Evolutionary conservation across 1,140 invertebrate genomes (phyloP), one percentile per base, ranked within the genome.

Genomic region (Penaeus chinensis): DNA sequence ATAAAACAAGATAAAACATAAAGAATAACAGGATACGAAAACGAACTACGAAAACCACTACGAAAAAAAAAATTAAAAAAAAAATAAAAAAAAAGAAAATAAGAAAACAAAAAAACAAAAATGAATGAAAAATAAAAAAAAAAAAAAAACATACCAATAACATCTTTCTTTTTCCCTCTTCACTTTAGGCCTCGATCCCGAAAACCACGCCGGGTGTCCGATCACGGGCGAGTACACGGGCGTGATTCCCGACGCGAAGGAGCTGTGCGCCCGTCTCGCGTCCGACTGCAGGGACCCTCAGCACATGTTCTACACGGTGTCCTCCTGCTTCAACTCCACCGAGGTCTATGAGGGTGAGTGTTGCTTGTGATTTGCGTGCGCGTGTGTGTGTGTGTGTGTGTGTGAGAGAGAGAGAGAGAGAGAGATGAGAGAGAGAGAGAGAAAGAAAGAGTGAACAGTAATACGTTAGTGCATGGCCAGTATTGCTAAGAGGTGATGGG

Each of bases 261-360:
- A 90, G 42, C 92, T 95, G 89, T 96, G 95, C 92, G 95, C 95
- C 24, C 95, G 95, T 91, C 92, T 96, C 62, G 94, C 94, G 89
- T 95, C 95, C 60, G 95, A 95, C 91, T 96, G 95, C 91, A 93
- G 93, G 87, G 94, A 94, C 65, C 94, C 94, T 7, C 95, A 96
- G 91, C 93, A 95, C 62, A 96, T 96, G 95, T 95, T 95, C 90
- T 95, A 95, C 91, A 95, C 94, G 90, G 95, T 95, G 16, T 94
- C 93, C 37, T 94, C 95, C 85, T 96, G 95, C 89, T 91, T 90
- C 91, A 93, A 91, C 92, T 92, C 85, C 91, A 90, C 93, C 32
- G 94, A 95, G 92, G 92, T 96, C 24, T 95, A 94, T 90, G 95
- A 95, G 94, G 94, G 94, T 95, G 92, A 91, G 87, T 63, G 18